phyloP scores from a whole-genome alignment of 1,140 invertebrate species.

The Drosophila parvula region DNA sequence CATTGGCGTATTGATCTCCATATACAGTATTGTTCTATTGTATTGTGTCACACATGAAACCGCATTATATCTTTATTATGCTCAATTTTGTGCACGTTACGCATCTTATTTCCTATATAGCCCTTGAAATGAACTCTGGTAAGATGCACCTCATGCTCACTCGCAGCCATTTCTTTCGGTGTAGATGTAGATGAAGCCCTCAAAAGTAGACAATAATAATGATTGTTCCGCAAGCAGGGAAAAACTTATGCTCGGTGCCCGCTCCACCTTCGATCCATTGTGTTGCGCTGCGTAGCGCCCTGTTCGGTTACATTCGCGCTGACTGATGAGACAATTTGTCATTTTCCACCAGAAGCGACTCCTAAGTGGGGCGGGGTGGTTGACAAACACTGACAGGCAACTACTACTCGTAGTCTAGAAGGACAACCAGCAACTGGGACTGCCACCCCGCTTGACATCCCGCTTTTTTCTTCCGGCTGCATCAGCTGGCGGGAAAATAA shows the following conservation, averaged over 20 bases:
- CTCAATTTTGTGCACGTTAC: no score
- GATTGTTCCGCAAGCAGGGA: constrained; percentile 51
- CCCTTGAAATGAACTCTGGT: neutral
- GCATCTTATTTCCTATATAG: neutral
- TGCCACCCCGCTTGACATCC: neutral
- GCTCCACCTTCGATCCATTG: constrained; percentile 34
- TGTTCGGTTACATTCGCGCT: constrained; percentile 46
- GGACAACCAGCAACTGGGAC: constrained; percentile 23
- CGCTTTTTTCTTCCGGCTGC: constrained; percentile 4
- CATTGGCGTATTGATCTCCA: no score
- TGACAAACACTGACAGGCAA: constrained; percentile 48
- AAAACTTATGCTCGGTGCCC: constrained; percentile 38
- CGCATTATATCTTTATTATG: no score
- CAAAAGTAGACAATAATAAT: constrained; percentile 77
- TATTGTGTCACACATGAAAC: no score
- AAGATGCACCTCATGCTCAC: no score
- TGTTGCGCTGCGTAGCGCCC: constrained; percentile 19
- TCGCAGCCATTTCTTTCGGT: constrained; percentile 30
- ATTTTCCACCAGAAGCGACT: constrained; percentile 74
- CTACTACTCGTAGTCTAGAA: constrained; percentile 51
- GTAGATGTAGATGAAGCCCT: constrained; percentile 50
- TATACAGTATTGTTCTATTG: no score
- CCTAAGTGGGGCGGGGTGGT: constrained; percentile 1
- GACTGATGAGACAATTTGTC: constrained; percentile 81
- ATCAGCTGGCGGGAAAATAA: constrained; percentile 64